phyloP scores from a whole-genome alignment of 2,888 invertebrate genomes.

The Tanytarsus gracilentus region DNA sequence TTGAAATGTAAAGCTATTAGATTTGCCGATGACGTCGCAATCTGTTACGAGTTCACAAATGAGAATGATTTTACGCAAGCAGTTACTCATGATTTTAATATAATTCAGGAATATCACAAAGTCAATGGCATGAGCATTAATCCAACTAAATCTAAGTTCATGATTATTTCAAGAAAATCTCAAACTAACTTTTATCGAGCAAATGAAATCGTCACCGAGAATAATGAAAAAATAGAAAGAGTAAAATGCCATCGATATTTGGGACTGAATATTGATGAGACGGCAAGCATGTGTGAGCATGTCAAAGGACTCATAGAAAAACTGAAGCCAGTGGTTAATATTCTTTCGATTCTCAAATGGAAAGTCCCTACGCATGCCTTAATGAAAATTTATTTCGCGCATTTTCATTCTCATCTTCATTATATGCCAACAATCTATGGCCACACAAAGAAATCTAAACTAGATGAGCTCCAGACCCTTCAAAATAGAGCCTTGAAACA shows the following conservation, averaged over 20 bases:
- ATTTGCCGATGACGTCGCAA: background rate
- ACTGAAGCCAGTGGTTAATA: background rate
- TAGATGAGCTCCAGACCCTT: background rate
- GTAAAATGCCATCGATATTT: background rate
- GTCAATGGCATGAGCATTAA: background rate
- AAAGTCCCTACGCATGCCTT: background rate
- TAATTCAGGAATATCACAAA: background rate
- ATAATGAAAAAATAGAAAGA: background rate
- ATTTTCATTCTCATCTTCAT: background rate
- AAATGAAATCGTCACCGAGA: too few relatives aligned
- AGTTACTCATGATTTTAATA: background rate
- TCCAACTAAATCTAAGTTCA: too few relatives aligned
- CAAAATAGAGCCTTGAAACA: background rate
- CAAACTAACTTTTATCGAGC: too few relatives aligned
- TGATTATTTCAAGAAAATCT: too few relatives aligned
- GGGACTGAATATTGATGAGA: background rate
- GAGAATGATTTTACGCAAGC: background rate
- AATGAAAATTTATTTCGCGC: background rate
- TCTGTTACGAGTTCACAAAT: background rate
- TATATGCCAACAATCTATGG: background rate
- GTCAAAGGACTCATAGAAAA: background rate
- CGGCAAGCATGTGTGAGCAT: background rate
- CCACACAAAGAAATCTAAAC: background rate
- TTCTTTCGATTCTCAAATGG: background rate
- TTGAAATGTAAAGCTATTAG: background rate